phyloP scores from a whole-genome alignment of 2,797 vertebrate genomes.

The Carduelis carduelis region DNA sequence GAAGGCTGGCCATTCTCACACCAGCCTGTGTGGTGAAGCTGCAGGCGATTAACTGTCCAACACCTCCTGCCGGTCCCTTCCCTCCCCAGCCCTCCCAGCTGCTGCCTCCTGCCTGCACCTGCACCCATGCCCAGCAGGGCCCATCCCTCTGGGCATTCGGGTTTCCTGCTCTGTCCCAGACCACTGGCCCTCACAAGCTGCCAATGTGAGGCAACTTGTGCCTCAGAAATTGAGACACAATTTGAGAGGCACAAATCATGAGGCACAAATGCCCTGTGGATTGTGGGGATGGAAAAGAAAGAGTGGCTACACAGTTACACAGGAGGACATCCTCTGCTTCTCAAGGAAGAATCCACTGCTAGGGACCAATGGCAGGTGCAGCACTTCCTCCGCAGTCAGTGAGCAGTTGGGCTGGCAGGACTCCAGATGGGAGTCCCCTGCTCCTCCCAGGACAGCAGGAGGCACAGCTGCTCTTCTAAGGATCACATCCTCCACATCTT shows the following conservation, averaged over 20 bases:
- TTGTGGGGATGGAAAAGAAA: not conserved
- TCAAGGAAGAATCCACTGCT: not conserved
- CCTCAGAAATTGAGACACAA: not conserved
- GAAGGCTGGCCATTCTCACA: not conserved
- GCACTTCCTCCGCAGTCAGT: not conserved
- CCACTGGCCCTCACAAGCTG: accelerated
- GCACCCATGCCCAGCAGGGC: not conserved
- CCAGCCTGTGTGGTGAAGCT: not conserved
- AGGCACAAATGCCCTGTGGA: not conserved
- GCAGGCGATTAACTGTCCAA: not conserved
- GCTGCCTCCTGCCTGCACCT: not conserved
- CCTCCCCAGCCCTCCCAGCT: not conserved
- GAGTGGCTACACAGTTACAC: not conserved
- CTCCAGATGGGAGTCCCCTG: not conserved
- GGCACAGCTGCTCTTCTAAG: not conserved
- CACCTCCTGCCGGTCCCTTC: not conserved
- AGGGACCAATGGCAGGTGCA: not conserved
- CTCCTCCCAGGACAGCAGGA: not conserved
- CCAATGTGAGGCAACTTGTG: too few species aligned
- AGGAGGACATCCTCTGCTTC: not conserved
- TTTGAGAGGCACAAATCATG: not conserved
- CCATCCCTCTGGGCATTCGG: accelerated
- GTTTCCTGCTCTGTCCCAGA: not conserved
- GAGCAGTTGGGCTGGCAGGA: not conserved
- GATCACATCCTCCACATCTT: accelerated